Evolutionary conservation across 2,888 invertebrate species (phyloP), one percentile per base, ranked within the genome.

Genomic region (Orgyia antiqua): DNA sequence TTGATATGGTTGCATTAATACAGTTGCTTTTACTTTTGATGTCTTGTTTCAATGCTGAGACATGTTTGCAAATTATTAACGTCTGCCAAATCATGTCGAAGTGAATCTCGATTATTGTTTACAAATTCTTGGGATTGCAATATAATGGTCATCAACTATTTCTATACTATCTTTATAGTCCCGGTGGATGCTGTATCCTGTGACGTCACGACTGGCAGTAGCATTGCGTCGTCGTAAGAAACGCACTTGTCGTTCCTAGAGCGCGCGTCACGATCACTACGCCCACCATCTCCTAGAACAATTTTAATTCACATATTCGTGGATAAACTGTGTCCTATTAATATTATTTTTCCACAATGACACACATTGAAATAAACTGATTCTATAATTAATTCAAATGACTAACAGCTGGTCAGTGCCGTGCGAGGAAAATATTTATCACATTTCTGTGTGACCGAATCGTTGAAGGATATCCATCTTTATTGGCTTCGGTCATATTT

Each of bases 91-190:
- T 26, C 42, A 43, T 42, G 31, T 42, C 38, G 39, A 49, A 47
- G 60, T 51, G 23, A 4, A 4, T 15, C 15, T 15, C 51, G 41
- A 55, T 51, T 58, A 71, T 68, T 75, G 68, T 72, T 75, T 70
- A 70, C 64, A 62, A 64, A 56, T 68, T 59, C 55, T 42, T 45
- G 66, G 68, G 68, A 74, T 67, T 54, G 42, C 48, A 62, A 61
- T 70, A 64, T 72, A 70, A 70, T 67, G 29, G 15, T 77, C 74
- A 80, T 69, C 68, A 65, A 79, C 78, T 84, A 83, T 83, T 82
- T 79, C 64, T 66, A 78, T 59, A 68, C 45, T 54, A 65, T 66
- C 66, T 57, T 31, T 54, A 47, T 42, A 45, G 46, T 34, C 31
- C 31, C 34, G 32, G 55, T 51, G 50, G 57, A 47, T 54, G 50